Evolutionary conservation across 2,113 vertebrate genomes (phyloP).

Genomic region (Myrmecophaga tridactyla): DNA sequence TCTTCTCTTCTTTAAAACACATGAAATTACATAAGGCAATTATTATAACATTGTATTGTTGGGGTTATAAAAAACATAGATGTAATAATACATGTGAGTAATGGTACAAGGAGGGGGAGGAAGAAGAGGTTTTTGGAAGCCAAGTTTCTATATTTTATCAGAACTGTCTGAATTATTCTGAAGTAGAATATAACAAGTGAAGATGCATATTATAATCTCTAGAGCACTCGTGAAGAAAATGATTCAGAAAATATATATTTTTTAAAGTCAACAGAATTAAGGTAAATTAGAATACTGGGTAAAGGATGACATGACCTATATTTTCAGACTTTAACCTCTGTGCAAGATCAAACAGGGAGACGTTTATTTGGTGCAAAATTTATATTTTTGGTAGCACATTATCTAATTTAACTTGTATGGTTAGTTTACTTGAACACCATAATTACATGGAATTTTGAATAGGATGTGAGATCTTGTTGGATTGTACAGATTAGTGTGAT

Average conservation of each 20-base stretch:
- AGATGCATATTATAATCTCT: neutral
- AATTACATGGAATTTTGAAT: too few relatives aligned
- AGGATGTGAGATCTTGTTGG: too few relatives aligned
- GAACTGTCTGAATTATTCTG: neutral
- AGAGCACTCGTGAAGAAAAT: neutral
- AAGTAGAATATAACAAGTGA: neutral
- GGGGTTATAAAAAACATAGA: neutral
- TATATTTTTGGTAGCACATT: too few relatives aligned
- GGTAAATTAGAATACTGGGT: too few relatives aligned
- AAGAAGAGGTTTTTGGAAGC: neutral
- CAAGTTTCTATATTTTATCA: neutral
- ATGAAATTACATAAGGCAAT: neutral
- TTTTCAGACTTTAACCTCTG: too few relatives aligned
- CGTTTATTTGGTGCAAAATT: too few relatives aligned
- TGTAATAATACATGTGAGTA: neutral
- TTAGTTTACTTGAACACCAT: too few relatives aligned
- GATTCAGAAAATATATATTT: neutral
- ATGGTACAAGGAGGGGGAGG: neutral
- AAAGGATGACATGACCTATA: too few relatives aligned
- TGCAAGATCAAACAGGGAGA: too few relatives aligned
- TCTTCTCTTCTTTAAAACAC: neutral
- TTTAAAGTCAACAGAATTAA: too few relatives aligned
- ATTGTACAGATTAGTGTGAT: too few relatives aligned
- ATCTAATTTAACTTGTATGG: too few relatives aligned
- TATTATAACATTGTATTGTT: neutral